Conservation (phyloP, 2,113 vertebrate species). For the Albula glossodonta region DNA sequence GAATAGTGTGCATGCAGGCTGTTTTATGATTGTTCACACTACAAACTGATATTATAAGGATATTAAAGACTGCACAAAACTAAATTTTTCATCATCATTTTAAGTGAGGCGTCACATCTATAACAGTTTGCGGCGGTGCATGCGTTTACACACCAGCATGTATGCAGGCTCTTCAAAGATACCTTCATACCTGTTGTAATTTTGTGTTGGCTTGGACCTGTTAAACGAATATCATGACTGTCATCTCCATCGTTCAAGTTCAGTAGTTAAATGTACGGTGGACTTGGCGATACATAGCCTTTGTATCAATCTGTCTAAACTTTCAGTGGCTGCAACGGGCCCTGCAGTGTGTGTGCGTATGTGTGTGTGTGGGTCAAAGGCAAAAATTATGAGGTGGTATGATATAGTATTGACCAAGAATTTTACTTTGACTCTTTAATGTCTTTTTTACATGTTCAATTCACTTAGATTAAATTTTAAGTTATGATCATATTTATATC, state of each 20-base stretch:
- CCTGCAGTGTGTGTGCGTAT: not conserved
- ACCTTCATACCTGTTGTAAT: not conserved
- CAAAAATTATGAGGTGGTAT: not conserved
- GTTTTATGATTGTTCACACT: not conserved
- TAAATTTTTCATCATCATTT: not conserved
- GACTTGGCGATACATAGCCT: not conserved
- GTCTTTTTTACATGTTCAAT: not conserved
- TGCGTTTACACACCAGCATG: constrained; percentile 7
- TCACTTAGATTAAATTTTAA: not conserved
- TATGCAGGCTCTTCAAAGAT: constrained; percentile 4
- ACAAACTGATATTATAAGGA: constrained; percentile 34
- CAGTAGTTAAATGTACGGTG: not conserved
- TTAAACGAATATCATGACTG: not conserved
- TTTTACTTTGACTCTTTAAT: not conserved
- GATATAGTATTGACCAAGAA: constrained; percentile 12
- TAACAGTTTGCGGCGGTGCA: not conserved
- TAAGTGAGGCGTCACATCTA: not conserved
- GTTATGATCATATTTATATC: not conserved
- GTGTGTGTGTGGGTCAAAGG: not conserved
- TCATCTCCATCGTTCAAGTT: not conserved
- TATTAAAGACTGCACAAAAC: constrained; percentile 17
- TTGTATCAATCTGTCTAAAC: not conserved
- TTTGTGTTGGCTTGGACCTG: not conserved
- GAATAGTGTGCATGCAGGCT: not conserved
- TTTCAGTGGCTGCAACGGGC: constrained; percentile 8